Evolutionary conservation across 2,888 invertebrate genomes (phyloP), one percentile per base, ranked within the genome.

Genomic region (Caenorhabditis zanzibari): DNA sequence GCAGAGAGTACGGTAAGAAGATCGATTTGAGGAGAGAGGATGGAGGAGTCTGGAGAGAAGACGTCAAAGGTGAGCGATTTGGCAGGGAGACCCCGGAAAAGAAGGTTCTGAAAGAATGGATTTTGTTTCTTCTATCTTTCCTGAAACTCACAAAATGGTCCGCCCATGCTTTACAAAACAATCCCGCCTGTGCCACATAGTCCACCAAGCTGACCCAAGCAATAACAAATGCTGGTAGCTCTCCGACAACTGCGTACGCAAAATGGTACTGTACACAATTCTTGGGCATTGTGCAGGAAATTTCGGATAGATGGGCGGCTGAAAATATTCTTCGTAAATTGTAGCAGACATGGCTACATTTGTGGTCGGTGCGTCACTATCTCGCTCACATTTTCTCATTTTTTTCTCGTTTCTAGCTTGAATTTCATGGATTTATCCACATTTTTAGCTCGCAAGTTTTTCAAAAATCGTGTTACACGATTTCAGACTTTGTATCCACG

Each of bases 231-330:
- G 88, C 85, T 4, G 86, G 83, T 5, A 88, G 68, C 26, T 88
- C 85, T 19, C 88, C 88, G 16, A 88, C 14, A 35, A 79, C 59
- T n/a, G 85, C 81, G 35, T 76, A 86, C 22, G 85, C 81, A n/a
- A 83, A 81, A 54, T 88, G 84, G 59, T 88, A 88, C 14, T 81
- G 79, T n/a, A 83, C 84, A 63, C 85, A 84, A 79, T 85, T 86
- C 64, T 88, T 88, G 12, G 88, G 88, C 76, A 88, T 82, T 6
- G 85, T 79, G 47, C 86, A 85, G 10, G 83, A 76, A 12, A 86
- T 35, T 74, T 88, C 88, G 1, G 80, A 75, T 26, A 84, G 61
- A 63, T 88, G 88, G 35, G 72, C 73, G n/a, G 76, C 86, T 88
- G 81, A 61, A 86, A 81, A 35, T 7, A 16, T 16, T 0, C 1